Conservation (phyloP, 2,888 invertebrate genomes). For the Anodontia alba region DNA sequence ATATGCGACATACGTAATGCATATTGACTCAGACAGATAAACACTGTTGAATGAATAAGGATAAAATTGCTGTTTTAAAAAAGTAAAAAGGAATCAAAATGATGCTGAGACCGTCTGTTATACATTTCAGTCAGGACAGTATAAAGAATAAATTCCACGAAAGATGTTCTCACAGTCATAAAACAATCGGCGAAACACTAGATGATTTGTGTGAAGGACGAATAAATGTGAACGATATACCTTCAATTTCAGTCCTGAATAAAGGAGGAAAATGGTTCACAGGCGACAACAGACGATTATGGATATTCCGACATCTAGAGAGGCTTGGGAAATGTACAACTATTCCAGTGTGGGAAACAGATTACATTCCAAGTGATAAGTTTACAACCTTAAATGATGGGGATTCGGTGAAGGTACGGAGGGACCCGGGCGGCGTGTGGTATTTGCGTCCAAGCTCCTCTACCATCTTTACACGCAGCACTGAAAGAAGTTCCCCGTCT, state of each 20-base stretch:
- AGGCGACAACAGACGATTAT: conserved; percentile 12
- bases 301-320: conserved; percentile 18
- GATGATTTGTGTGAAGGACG: conserved; percentile 7
- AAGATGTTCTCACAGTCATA: not conserved
- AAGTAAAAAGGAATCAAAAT: not conserved
- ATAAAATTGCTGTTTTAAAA: too few relatives aligned
- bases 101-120: conserved; percentile 7
- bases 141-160: conserved; percentile 12
- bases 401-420: not conserved
- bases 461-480: too few relatives aligned
- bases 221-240: not conserved
- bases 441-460: not conserved
- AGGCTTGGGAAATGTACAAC: not conserved
- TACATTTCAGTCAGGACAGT: conserved; percentile 1
- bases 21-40: too few relatives aligned
- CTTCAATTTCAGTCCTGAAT: not conserved
- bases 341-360: not conserved
- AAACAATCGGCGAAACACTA: not conserved
- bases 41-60: too few relatives aligned
- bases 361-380: not conserved
- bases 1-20: too few relatives aligned
- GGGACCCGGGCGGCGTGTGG: not conserved
- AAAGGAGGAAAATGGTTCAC: conserved; percentile 14
- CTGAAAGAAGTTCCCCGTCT: too few relatives aligned
- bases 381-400: conserved; percentile 10